Conservation (phyloP, 2,113 vertebrate species). For the Aythya baeri region DNA sequence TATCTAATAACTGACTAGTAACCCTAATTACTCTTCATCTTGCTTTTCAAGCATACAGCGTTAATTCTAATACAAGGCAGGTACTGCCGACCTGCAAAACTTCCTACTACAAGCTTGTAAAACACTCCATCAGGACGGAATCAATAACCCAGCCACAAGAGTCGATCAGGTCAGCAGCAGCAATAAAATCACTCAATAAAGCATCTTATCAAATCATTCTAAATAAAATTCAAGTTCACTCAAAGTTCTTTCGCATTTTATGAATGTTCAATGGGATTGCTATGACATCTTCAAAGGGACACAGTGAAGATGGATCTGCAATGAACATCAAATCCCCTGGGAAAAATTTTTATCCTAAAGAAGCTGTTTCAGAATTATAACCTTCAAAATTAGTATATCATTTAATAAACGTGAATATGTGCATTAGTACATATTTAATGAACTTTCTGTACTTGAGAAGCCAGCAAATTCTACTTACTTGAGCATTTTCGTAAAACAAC, state of each 20-base stretch:
- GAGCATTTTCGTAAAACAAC: constrained; percentile 95
- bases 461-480: constrained; percentile 78
- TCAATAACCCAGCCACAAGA: neutral
- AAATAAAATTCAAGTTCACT: neutral
- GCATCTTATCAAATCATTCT: neutral
- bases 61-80: neutral
- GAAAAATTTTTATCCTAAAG: neutral
- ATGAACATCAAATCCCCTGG: neutral
- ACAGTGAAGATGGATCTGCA: neutral
- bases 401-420: neutral
- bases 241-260: neutral
- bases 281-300: neutral
- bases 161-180: neutral
- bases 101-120: neutral
- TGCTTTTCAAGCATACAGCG: neutral
- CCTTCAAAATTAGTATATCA: neutral
- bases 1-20: neutral
- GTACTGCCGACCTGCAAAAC: neutral
- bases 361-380: neutral
- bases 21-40: neutral
- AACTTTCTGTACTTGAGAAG: neutral
- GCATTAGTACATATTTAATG: neutral
- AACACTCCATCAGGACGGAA: neutral
- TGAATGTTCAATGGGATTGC: neutral
- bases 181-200: neutral